Base-by-base conservation (phyloP, 1,140 invertebrate genomes). In the Amyelois transitella region DNA sequence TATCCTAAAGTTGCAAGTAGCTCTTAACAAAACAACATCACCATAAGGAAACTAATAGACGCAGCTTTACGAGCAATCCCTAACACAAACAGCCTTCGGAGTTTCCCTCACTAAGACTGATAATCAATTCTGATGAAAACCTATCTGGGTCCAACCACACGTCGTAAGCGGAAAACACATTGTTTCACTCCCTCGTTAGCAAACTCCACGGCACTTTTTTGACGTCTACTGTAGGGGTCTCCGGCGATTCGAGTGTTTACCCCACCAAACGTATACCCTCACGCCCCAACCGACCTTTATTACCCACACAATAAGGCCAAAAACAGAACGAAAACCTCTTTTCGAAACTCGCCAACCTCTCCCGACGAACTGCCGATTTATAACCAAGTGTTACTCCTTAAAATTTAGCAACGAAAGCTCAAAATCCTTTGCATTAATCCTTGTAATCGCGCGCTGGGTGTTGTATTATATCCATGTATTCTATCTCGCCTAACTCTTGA, bases 171-270 rank as follows among this genome's bases (percentile, higher is more conserved):
- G 72, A 78, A 64, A 57, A 71, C 69, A 77, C 59, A 66, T 69
- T 74, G 67, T 75, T 74, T 66, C 60, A 66, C 75, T 69, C 67
- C 65, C 76, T 84, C 81, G 78, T 84, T 84, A 84, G 78, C 63
- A 75, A 83, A 78, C 72, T 78, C 69, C 54, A 65, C 62, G 70
- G 63, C 66, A 78, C 72, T 77, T 84, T 81, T 81, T 84, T 83
- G 71, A 80, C 78, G 77, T 81, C 77, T 84, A 70, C 71, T 72
- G 60, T 80, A 77, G 76, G 72, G 77, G 65, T 77, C 69, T 75
- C 75, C 56, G 66, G 75, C 45, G 64, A 67, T 72, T 77, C 71
- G 64, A 78, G 72, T 72, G 64, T 62, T 62, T 60, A 62, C 64
- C 25, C 51, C 45, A 45, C 22, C 60, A 64, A 62, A 66, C 55